Evolutionary conservation across 2,113 vertebrate genomes (phyloP), one percentile per base, ranked within the genome.

Genomic region (Scytalopus superciliaris): DNA sequence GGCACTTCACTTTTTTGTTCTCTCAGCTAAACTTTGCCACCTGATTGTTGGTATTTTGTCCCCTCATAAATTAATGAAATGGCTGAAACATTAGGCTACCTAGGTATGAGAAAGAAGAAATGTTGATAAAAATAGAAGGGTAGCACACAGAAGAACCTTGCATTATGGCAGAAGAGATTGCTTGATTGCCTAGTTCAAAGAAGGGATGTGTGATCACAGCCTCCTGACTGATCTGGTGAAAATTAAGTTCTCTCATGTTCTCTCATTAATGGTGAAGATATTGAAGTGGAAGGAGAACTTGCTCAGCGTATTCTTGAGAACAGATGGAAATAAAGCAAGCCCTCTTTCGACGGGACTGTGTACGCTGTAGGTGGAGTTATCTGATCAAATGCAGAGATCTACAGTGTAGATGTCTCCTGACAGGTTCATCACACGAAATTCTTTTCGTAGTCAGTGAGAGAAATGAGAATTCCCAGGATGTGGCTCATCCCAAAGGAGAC

Each of bases 371-470:
- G 85, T 85, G 92, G 88, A 73, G 57, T 88, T 95, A 95, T 95
- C 96, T 95, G 96, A 97, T 96, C 79, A 90, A 76, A 57, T 39
- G 33, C 47, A 64, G 70, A 97, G 90, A 97, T 97, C 49, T 64
- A 18, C 35, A 60, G 49, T 14, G 18, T 47, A 94, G 96, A 93
- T 96, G 95, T 96, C 95, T 97, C 88, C 85, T 86, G 45, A 39
- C 39, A 55, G 27, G 59, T 66, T 96, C 85, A 88, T 88, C 85
- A 57, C 57, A 50, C 50, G 83, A 22, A 80, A 53, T 77, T 69
- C 33, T n/a, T 66, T 79, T 59, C 59, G 83, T 69, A 95, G 78
- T 83, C 55, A 77, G 19, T 70, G 67, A 69, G 55, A 92, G 50
- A 90, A 76, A 83, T 50, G 39, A 93, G 37, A 94, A 53, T 95